Conservation (phyloP, 2,797 vertebrate species). For the Urocyon cinereoargenteus region DNA sequence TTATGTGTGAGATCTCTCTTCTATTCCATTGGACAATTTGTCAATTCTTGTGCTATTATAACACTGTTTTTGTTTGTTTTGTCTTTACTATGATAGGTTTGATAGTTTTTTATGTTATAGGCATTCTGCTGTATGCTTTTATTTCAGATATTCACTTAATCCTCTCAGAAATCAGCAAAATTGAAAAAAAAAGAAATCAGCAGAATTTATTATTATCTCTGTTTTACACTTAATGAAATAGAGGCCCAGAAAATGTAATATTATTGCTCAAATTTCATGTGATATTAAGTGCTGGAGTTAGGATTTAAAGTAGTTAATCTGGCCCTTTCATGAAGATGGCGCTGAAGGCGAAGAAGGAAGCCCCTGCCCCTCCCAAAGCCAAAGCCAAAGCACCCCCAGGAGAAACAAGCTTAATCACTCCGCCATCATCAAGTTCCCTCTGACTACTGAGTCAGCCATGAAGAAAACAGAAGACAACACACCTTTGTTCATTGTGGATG, state of each 20-base stretch:
- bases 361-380: no score
- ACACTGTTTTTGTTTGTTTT: neutral
- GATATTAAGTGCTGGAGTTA: neutral
- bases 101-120: neutral
- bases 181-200: neutral
- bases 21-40: neutral
- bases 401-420: no score
- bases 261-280: neutral
- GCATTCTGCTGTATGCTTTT: neutral
- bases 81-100: neutral
- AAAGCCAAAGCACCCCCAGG: no score
- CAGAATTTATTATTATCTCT: neutral
- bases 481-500: no score
- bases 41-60: neutral
- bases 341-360: no score
- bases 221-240: neutral
- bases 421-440: no score
- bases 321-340: no score
- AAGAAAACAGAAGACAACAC: no score
- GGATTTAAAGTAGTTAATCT: neutral
- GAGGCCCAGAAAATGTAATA: neutral
- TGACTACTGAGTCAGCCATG: no score
- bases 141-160: neutral
- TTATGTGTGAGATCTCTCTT: neutral
- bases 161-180: neutral